phyloP scores from a whole-genome alignment of 1,140 invertebrate species.

The Trinorchestia longiramus region DNA sequence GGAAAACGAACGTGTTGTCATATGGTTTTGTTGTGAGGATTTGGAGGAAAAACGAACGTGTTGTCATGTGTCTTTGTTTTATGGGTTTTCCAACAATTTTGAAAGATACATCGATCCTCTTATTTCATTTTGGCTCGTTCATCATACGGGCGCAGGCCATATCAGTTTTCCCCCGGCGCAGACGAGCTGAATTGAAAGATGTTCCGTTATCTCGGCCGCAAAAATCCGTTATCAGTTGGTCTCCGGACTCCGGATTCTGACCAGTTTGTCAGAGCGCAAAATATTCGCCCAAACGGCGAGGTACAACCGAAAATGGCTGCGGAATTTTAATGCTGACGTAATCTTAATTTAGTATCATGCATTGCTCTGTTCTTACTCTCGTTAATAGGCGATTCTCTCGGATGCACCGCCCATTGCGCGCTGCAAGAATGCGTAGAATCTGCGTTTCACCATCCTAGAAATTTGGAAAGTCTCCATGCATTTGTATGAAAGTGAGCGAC shows the following conservation, averaged over 20 bases:
- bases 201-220: background rate
- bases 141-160: too few species aligned
- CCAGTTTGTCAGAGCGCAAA: background rate
- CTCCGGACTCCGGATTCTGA: conserved; percentile 23
- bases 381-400: conserved; percentile 8
- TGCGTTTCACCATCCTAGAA: conserved; percentile 11
- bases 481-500: background rate
- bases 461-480: background rate
- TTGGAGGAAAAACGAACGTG: too few species aligned
- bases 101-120: background rate
- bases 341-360: conserved; percentile 53
- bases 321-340: conserved; percentile 51
- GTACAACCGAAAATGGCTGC: background rate
- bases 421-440: conserved; percentile 12
- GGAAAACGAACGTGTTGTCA: too few species aligned
- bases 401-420: background rate
- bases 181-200: background rate
- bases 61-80: background rate
- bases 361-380: conserved; percentile 51
- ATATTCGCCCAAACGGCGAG: background rate
- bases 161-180: background rate
- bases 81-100: background rate
- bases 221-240: background rate
- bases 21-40: too few species aligned
- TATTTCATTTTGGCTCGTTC: background rate